Evolutionary conservation across 2,113 vertebrate genomes (phyloP).

Genomic region (Sinocyclocheilus anshuiensis): DNA sequence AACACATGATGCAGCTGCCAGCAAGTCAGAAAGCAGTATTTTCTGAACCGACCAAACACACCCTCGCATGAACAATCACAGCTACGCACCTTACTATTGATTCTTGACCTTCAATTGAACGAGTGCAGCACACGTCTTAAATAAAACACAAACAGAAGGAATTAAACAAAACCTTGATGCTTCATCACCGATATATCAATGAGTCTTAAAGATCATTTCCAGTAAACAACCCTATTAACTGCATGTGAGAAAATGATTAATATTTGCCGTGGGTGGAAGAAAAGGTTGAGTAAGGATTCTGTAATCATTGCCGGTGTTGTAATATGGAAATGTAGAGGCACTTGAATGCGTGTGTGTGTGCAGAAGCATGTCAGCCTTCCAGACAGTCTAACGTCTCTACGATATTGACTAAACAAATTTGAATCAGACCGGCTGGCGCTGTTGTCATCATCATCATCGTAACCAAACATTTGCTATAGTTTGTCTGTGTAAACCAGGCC

Average conservation of each 20-base stretch:
- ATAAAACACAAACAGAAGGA: not conserved
- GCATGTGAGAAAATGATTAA: slow-evolving; percentile 73
- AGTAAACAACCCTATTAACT: slow-evolving; percentile 61
- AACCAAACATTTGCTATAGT: slow-evolving; percentile 24
- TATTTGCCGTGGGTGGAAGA: slow-evolving; percentile 57
- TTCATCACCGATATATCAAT: not conserved
- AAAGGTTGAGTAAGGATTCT: slow-evolving; percentile 54
- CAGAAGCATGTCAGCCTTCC: slow-evolving; percentile 52
- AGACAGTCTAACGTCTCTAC: slow-evolving; percentile 48
- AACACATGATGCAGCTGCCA: slow-evolving; percentile 58
- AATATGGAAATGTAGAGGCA: slow-evolving; percentile 66
- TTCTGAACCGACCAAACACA: slow-evolving; percentile 67
- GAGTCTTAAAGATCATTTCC: slow-evolving; percentile 61
- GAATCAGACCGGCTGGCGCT: slow-evolving; percentile 45
- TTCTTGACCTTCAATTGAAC: slow-evolving; percentile 20
- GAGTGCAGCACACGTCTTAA: slow-evolving; percentile 40
- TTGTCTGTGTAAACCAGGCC: slow-evolving; percentile 33
- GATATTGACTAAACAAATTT: slow-evolving; percentile 53
- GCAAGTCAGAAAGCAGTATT: slow-evolving; percentile 58
- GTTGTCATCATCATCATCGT: slow-evolving; percentile 50
- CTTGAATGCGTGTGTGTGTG: slow-evolving; percentile 55
- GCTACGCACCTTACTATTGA: slow-evolving; percentile 64
- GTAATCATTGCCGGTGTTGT: slow-evolving; percentile 60
- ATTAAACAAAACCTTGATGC: not conserved
- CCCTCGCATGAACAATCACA: slow-evolving; percentile 63